Conservation (phyloP, 2,888 invertebrate genomes). For the Noctua fimbriata region DNA sequence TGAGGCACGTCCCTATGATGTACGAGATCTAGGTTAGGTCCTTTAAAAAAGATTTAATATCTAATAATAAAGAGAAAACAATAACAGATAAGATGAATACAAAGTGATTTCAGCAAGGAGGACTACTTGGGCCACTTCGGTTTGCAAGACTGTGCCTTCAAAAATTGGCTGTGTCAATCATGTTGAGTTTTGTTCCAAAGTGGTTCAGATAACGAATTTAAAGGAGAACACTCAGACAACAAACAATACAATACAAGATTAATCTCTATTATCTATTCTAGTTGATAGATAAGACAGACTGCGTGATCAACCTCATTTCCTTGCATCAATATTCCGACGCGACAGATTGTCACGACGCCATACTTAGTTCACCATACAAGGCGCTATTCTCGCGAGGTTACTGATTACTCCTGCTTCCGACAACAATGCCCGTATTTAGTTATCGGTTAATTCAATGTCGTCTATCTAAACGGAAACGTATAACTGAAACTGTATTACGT, state of each 20-base stretch:
- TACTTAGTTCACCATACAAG: slow-evolving; percentile 71
- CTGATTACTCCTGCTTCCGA: slow-evolving; percentile 68
- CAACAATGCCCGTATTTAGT: slow-evolving; percentile 66
- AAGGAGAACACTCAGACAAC: neutral
- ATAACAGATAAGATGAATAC: neutral
- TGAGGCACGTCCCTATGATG: neutral
- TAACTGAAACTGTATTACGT: slow-evolving; percentile 38
- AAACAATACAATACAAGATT: slow-evolving; percentile 6
- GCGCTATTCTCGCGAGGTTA: slow-evolving; percentile 72
- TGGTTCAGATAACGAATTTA: slow-evolving; percentile 5
- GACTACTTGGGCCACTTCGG: neutral
- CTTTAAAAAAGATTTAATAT: neutral
- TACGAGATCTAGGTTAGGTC: slow-evolving; percentile 2
- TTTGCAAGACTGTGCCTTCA: neutral
- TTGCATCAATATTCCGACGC: slow-evolving; percentile 37
- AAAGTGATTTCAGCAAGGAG: slow-evolving; percentile 12
- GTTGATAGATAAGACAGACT: slow-evolving; percentile 1
- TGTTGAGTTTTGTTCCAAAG: neutral
- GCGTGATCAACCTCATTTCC: slow-evolving; percentile 24
- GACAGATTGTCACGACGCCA: slow-evolving; percentile 40
- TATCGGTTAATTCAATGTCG: slow-evolving; percentile 64
- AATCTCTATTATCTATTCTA: neutral
- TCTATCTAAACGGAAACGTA: slow-evolving; percentile 53
- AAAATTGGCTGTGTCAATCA: neutral
- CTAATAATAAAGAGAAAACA: slow-evolving; percentile 1